Conservation (phyloP, 2,888 invertebrate species). For the Magallana nippona region DNA sequence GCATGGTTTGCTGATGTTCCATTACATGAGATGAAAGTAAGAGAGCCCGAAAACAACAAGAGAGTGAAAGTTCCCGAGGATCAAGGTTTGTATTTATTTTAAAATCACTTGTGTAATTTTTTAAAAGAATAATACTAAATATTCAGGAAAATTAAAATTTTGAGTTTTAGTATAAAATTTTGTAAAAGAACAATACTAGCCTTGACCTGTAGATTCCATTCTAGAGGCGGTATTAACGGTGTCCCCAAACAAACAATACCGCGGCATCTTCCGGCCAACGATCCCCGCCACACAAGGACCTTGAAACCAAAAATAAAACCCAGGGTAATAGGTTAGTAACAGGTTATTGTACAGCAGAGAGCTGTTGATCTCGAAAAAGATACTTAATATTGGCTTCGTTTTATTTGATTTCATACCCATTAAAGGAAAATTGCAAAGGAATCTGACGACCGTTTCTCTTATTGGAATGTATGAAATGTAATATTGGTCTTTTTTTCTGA, state of each 20-base stretch:
- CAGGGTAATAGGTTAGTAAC: not conserved
- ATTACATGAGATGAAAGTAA: no score
- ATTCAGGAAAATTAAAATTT: not conserved
- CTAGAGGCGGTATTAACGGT: conserved; percentile 1
- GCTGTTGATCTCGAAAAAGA: not conserved
- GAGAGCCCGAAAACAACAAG: no score
- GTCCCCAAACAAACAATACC: conserved; percentile 32
- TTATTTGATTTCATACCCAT: no score
- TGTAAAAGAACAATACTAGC: not conserved
- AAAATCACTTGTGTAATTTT: no score
- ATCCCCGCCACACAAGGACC: conserved; percentile 20
- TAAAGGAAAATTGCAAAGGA: no score
- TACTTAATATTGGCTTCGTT: not conserved
- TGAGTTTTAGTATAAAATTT: not conserved
- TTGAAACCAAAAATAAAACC: not conserved
- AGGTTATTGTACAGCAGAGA: not conserved
- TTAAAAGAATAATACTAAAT: not conserved
- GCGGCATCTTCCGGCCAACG: conserved; percentile 31
- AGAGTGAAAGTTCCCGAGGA: no score
- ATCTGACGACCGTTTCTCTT: no score
- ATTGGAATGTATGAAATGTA: no score
- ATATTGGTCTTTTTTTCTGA: no score
- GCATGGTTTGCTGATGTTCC: no score
- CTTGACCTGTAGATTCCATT: not conserved
- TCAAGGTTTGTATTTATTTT: no score